These are phyloP conservation scores for Folsomia candida DNA, from an alignment of 2,888 invertebrate species.

Conservation along the genomic window DNA sequence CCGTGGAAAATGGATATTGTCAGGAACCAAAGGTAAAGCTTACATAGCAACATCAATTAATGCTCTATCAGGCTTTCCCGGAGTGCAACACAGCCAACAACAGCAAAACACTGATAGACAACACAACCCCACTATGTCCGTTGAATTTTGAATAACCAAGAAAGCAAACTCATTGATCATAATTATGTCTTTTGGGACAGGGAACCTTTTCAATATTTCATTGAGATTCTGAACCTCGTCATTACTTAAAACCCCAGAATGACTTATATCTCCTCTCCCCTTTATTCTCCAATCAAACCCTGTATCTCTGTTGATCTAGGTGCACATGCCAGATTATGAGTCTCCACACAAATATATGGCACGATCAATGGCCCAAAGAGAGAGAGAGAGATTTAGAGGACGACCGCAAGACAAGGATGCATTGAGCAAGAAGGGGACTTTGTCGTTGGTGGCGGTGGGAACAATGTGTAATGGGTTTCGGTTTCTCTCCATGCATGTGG, in stretches of 20 bases:
- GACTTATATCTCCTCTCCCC: neutral
- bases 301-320: too few species aligned
- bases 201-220: constrained; percentile 39
- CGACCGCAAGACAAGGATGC: constrained; percentile 38
- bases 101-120: constrained; percentile 9
- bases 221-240: constrained; percentile 1
- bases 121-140: neutral
- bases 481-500: neutral
- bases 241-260: neutral
- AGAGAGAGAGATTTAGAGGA: too few species aligned
- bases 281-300: too few species aligned
- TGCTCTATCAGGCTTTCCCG: neutral
- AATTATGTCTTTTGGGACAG: constrained; percentile 45
- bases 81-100: neutral
- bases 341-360: too few species aligned
- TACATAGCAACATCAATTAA: constrained; percentile 11
- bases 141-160: constrained; percentile 17
- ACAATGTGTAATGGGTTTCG: neutral
- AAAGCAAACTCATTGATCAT: constrained; percentile 50
- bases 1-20: neutral
- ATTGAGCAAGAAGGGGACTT: constrained; percentile 11
- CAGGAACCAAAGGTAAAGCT: constrained; percentile 1
- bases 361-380: too few species aligned
- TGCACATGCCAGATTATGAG: too few species aligned
- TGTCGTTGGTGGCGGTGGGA: too few species aligned